Evolutionary conservation across 2,888 invertebrate genomes (phyloP).

Genomic region (Luffia ferchaultella): DNA sequence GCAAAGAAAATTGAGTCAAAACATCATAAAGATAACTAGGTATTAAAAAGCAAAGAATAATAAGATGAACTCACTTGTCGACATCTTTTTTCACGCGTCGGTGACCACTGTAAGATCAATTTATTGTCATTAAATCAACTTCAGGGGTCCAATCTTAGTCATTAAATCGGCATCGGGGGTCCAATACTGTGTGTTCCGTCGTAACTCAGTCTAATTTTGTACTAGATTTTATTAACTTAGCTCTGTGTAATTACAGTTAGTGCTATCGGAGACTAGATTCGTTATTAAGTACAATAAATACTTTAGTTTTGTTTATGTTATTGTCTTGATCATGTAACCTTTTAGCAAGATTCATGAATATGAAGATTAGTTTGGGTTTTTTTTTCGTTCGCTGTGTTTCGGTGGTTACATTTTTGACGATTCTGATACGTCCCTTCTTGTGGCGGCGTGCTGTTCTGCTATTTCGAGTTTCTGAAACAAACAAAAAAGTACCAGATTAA

Average conservation of each 20-base stretch:
- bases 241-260: slow-evolving; percentile 18
- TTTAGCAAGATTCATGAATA: slow-evolving; percentile 45
- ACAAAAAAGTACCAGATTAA: slow-evolving; percentile 19
- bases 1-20: no score
- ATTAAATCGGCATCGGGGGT: background rate
- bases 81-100: slow-evolving; percentile 36
- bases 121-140: slow-evolving; percentile 47
- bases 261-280: slow-evolving; percentile 62
- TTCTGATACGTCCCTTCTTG: slow-evolving; percentile 2
- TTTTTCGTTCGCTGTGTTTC: slow-evolving; percentile 32
- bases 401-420: slow-evolving; percentile 56
- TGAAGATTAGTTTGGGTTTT: slow-evolving; percentile 29
- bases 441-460: slow-evolving; percentile 22
- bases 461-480: slow-evolving; percentile 34
- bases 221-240: slow-evolving; percentile 31
- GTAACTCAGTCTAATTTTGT: slow-evolving; percentile 29
- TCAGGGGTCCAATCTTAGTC: slow-evolving; percentile 41
- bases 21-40: no score
- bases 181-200: no score
- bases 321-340: slow-evolving; percentile 51
- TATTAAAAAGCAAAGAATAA: no score
- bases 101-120: slow-evolving; percentile 51
- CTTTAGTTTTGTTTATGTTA: slow-evolving; percentile 13
- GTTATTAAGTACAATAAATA: slow-evolving; percentile 56
- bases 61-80: slow-evolving; percentile 59